Conservation (phyloP, 1,140 invertebrate genomes). For the Triops cancriformis region DNA sequence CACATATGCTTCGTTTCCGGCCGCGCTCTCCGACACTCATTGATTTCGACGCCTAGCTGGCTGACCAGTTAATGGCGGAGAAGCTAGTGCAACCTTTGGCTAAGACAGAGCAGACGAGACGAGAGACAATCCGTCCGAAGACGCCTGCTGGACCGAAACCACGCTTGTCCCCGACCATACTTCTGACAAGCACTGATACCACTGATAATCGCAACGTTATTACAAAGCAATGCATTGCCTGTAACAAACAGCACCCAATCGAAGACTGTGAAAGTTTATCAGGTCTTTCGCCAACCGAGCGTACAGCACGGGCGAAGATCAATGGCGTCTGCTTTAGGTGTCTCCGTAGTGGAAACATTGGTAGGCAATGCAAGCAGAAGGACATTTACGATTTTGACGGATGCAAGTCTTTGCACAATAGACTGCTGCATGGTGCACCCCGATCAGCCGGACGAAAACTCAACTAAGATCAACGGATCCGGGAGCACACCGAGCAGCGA, state of each 20-base stretch:
- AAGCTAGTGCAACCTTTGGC: neutral
- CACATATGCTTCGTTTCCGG: neutral
- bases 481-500: neutral
- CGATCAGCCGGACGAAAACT: neutral
- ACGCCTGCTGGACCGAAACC: no score
- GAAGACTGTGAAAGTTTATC: neutral
- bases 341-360: neutral
- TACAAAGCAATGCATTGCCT: no score
- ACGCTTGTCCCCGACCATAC: no score
- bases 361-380: neutral
- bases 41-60: constrained; percentile 16
- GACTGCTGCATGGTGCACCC: neutral
- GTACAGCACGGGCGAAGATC: neutral
- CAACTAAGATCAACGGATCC: neutral
- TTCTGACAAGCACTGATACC: no score
- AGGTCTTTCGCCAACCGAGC: neutral
- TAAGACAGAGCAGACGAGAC: no score
- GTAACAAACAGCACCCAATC: neutral
- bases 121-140: no score
- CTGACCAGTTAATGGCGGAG: neutral
- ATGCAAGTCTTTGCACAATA: neutral
- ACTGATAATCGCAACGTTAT: neutral
- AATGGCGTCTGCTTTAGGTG: neutral
- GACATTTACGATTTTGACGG: neutral
- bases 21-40: neutral